Base-by-base conservation (phyloP, 2,113 vertebrate species). In the Motacilla alba region DNA sequence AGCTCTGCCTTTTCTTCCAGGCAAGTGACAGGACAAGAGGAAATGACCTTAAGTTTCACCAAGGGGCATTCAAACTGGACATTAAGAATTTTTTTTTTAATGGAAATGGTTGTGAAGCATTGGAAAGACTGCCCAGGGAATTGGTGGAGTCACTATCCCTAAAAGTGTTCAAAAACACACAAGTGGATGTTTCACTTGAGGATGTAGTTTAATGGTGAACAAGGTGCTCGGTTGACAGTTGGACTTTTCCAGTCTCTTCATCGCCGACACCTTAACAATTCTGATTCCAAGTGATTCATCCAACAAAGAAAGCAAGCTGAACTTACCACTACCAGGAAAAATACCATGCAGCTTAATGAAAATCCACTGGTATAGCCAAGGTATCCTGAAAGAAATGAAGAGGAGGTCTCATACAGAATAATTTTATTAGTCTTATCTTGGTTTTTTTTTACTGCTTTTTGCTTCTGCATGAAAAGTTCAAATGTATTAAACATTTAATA, bases 281-380 rank as follows among this genome's bases (percentile, higher is more conserved):
- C 43, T 56, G 22, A 63, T 56, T 70, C 35, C 62, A 93, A 67
- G 16, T 49, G 55, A 46, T 39, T 93, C 75, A 83, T 62, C n/a
- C 77, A 96, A 77, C 19, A 47, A 67, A 92, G 53, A 8, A 26
- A 76, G 47, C 35, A 82, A 83, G 47, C 26, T 77, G 67, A 87
- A 99, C 99, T 98, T 98, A 99, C 99, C 98, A 99, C 97, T 89
- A 99, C 98, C 67, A 99, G 98, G 97, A 99, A 99, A 97, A 99
- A 99, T 47, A 98, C 95, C 98, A 98, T 98, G 80, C 98, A 98
- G 91, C 97, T 97, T 95, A 98, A 95, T 64, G 98, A 98, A 97
- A 98, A 98, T 86, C 98, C 98, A 95, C 98, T 98, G 14, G 98
- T 98, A 75, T 98, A 98, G 85, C 98, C 98, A 86, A 98, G 98